A percentile compares a stretch with the other conserved stretches of the same genome.
phyloP scores from a whole-genome alignment of 1,140 invertebrate genomes.

The Periplaneta americana region DNA sequence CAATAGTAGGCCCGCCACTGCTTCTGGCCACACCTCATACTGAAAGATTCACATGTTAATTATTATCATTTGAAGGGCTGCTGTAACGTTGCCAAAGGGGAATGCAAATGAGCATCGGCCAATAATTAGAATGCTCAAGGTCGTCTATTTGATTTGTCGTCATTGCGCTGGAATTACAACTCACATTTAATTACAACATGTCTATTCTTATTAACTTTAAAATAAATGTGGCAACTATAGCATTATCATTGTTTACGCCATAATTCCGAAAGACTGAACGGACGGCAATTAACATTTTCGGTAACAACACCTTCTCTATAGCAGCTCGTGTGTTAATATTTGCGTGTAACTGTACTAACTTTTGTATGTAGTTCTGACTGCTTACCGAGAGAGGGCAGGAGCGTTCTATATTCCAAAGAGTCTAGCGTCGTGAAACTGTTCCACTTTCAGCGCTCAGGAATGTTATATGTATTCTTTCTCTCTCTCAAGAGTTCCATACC shows the following conservation, averaged over 20 bases:
- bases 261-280: background rate
- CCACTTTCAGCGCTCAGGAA: background rate
- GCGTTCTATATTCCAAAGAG: background rate
- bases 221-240: background rate
- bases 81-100: background rate
- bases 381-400: background rate
- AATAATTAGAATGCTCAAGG: background rate
- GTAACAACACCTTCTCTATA: background rate
- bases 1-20: background rate
- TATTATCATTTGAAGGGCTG: background rate
- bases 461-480: no score
- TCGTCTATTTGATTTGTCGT: background rate
- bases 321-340: background rate
- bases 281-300: background rate
- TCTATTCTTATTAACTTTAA: background rate
- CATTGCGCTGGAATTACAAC: background rate
- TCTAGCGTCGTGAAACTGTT: background rate
- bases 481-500: no score
- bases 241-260: background rate
- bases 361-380: background rate
- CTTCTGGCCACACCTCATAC: background rate
- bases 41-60: background rate
- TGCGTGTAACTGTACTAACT: background rate
- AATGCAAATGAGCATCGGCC: background rate
- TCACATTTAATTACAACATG: background rate